A percentile compares a stretch with the other conserved stretches of the same genome.
These are phyloP conservation scores for Parapristionchus giblindavisi DNA, from an alignment of 2,888 invertebrate genomes.

Conservation along the genomic window DNA sequence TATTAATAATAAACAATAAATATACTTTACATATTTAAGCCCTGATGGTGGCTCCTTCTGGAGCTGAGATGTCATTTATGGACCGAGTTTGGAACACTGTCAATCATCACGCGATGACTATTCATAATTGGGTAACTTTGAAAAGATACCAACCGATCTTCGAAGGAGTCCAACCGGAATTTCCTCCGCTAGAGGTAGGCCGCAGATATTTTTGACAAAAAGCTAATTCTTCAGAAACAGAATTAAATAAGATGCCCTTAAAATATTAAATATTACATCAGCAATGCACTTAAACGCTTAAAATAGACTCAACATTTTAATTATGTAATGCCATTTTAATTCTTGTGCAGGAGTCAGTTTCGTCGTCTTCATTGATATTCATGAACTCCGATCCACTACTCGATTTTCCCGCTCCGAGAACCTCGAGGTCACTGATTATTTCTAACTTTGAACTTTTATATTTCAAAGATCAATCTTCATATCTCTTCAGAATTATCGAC, in stretches of 20 bases:
- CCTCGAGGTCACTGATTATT: too few relatives aligned
- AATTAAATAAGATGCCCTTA: too few relatives aligned
- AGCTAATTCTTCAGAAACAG: neutral
- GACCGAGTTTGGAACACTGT: conserved; percentile 2
- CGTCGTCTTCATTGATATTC: conserved; percentile 6
- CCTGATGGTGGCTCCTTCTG: conserved; percentile 16
- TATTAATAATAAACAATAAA: too few relatives aligned
- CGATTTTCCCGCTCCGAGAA: conserved; percentile 18
- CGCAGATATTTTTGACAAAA: neutral
- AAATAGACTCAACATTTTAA: neutral
- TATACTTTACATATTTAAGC: conserved; percentile 9
- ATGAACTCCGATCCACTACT: conserved; percentile 33
- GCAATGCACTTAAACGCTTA: too few relatives aligned
- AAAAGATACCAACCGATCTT: conserved; percentile 1
- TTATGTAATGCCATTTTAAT: neutral
- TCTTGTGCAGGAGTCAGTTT: conserved; percentile 45
- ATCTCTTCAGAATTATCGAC: conserved; percentile 50
- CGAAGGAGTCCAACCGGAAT: neutral
- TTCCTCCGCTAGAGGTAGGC: neutral
- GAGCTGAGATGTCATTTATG: conserved; percentile 19
- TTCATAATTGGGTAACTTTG: conserved; percentile 9
- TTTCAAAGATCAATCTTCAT: conserved; percentile 46
- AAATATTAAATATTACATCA: too few relatives aligned
- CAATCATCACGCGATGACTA: neutral
- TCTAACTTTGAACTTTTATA: too few relatives aligned